These are phyloP conservation scores for Trididemnum miniatum DNA, from an alignment of 23 tunicate species.

Conservation along the genomic window DNA sequence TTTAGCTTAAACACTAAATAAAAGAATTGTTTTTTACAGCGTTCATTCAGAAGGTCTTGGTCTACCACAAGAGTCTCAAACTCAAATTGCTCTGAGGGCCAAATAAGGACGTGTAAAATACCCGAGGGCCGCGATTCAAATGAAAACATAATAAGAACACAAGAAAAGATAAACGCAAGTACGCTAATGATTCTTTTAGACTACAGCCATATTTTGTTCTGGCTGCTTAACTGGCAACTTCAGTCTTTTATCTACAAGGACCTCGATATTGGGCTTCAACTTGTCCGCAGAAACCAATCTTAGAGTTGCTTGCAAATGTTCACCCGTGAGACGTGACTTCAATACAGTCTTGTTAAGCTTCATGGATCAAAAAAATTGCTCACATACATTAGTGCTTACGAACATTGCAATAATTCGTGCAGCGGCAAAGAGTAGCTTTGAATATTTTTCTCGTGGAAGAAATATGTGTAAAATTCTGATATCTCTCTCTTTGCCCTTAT, in stretches of 20 bases:
- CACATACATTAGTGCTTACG: slow-evolving; percentile 70
- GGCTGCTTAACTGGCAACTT: slow-evolving; percentile 45
- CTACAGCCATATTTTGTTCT: slow-evolving; percentile 23
- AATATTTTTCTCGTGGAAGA: slow-evolving; percentile 58
- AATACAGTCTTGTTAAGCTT: slow-evolving; percentile 41
- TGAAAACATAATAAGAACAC: slow-evolving; percentile 17
- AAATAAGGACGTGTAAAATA: too few species aligned
- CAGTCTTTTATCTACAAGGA: slow-evolving; percentile 29
- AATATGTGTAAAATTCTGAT: slow-evolving; percentile 45
- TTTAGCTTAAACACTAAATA: neutral
- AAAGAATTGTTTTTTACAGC: neutral
- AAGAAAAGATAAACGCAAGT: slow-evolving; percentile 13
- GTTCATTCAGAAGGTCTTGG: neutral
- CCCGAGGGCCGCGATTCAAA: too few species aligned
- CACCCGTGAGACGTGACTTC: slow-evolving; percentile 53
- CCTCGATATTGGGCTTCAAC: slow-evolving; percentile 44
- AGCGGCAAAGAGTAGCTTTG: slow-evolving; percentile 44
- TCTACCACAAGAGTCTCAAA: too few species aligned
- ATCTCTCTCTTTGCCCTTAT: slow-evolving; percentile 23
- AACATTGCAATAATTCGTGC: slow-evolving; percentile 66
- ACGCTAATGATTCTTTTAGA: neutral
- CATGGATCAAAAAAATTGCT: slow-evolving; percentile 48
- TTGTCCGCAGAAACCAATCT: slow-evolving; percentile 47
- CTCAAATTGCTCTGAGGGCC: too few species aligned
- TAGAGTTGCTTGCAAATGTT: slow-evolving; percentile 54